phyloP scores from a whole-genome alignment of 2,797 vertebrate genomes.

The Mionectes olivaceus region DNA sequence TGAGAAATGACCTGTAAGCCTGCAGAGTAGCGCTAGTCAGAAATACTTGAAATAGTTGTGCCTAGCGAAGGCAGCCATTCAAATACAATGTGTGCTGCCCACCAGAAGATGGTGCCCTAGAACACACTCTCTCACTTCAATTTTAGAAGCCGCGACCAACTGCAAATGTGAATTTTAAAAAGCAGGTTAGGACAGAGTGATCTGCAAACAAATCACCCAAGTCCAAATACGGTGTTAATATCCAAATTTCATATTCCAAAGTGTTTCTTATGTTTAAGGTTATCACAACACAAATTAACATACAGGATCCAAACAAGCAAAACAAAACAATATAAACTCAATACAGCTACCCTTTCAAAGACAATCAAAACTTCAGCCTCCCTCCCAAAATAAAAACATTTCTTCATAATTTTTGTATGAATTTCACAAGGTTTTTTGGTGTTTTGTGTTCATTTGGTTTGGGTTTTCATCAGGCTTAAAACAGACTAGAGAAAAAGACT shows the following conservation, averaged over 20 bases:
- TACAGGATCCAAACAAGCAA: not conserved
- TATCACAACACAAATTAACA: not conserved
- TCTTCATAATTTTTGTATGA: not conserved
- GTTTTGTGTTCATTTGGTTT: not conserved
- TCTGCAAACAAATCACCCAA: not conserved
- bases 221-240: not conserved
- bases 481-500: not conserved
- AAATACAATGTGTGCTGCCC: not conserved
- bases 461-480: not conserved
- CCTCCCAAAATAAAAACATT: not conserved
- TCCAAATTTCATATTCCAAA: not conserved
- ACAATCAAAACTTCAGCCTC: not conserved
- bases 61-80: not conserved
- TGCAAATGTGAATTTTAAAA: not conserved
- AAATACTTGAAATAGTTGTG: slow-evolving; percentile 51
- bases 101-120: slow-evolving; percentile 64
- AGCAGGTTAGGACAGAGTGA: not conserved
- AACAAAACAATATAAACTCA: not conserved
- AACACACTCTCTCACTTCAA: not conserved
- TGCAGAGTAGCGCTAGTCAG: not conserved
- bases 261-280: not conserved
- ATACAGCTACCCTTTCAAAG: not conserved
- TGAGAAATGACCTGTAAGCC: slow-evolving; percentile 36
- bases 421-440: not conserved
- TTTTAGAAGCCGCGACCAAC: not conserved